Evolutionary conservation across 1,140 invertebrate species (phyloP).

Genomic region (Aphaenogaster rudis): DNA sequence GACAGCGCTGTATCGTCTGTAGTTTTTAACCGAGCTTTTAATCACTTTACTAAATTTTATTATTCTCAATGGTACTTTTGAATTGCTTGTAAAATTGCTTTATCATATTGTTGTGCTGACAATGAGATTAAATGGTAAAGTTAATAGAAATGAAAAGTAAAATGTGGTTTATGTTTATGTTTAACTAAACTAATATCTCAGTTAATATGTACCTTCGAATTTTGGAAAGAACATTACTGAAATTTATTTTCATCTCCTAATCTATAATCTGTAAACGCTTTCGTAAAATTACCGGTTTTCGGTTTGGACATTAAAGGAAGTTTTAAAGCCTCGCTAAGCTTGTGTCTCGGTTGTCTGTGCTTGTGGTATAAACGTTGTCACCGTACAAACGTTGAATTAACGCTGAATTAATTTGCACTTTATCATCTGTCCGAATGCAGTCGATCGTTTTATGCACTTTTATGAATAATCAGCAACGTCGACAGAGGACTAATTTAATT

Average conservation of each 20-base stretch:
- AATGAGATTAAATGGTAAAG: neutral
- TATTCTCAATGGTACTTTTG: neutral
- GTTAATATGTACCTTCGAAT: neutral
- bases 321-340: conserved; percentile 58
- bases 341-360: conserved; percentile 18
- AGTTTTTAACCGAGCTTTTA: neutral
- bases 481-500: conserved; percentile 68
- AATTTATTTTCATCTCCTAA: neutral
- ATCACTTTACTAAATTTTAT: neutral
- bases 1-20: conserved; percentile 3
- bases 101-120: too few relatives aligned
- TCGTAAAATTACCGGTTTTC: neutral
- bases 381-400: conserved; percentile 65
- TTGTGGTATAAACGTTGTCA: conserved; percentile 23
- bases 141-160: neutral
- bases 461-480: conserved; percentile 31
- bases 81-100: neutral
- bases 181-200: neutral
- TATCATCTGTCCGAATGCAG: conserved; percentile 60
- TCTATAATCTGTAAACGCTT: neutral
- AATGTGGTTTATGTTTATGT: neutral
- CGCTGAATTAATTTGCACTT: conserved; percentile 74
- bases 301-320: conserved; percentile 39
- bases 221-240: neutral
- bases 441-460: conserved; percentile 50